Evolutionary conservation across 2,888 invertebrate genomes (phyloP).

Genomic region (Scaeva pyrastri): DNA sequence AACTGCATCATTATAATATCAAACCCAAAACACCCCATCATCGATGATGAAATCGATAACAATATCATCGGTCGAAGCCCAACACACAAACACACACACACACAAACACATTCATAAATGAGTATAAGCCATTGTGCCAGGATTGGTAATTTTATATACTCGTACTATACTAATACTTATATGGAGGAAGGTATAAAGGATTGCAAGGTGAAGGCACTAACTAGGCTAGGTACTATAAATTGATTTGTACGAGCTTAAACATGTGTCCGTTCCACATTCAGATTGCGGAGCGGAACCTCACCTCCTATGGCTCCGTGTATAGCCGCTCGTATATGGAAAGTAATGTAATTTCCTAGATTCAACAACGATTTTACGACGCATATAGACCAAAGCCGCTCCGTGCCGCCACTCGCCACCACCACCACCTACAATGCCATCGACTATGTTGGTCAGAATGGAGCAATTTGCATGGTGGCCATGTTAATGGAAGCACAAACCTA

Average conservation of each 20-base stretch:
- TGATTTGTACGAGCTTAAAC: slow-evolving; percentile 46
- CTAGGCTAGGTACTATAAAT: slow-evolving; percentile 8
- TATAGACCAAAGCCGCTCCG: background rate
- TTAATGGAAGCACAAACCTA: slow-evolving; percentile 73
- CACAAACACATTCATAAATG: too few relatives aligned
- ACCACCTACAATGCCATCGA: slow-evolving; percentile 13
- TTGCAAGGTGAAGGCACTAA: background rate
- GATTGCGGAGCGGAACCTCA: slow-evolving; percentile 9
- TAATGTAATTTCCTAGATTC: slow-evolving; percentile 54
- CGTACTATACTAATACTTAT: too few relatives aligned
- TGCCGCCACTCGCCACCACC: background rate
- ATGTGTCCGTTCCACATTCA: slow-evolving; percentile 25
- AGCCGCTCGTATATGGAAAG: slow-evolving; percentile 9
- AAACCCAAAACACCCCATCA: background rate
- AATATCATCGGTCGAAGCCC: slow-evolving; percentile 17
- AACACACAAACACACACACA: background rate
- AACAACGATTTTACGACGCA: slow-evolving; percentile 21
- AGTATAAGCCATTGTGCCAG: background rate
- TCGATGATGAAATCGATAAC: slow-evolving; percentile 42
- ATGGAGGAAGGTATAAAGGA: background rate
- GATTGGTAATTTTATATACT: too few relatives aligned
- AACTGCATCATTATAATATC: slow-evolving; percentile 36
- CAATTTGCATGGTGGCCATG: slow-evolving; percentile 73
- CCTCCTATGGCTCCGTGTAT: background rate
- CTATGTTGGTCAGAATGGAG: slow-evolving; percentile 59